Base-by-base conservation (phyloP, 1,140 invertebrate species). In the Orius insidiosus region DNA sequence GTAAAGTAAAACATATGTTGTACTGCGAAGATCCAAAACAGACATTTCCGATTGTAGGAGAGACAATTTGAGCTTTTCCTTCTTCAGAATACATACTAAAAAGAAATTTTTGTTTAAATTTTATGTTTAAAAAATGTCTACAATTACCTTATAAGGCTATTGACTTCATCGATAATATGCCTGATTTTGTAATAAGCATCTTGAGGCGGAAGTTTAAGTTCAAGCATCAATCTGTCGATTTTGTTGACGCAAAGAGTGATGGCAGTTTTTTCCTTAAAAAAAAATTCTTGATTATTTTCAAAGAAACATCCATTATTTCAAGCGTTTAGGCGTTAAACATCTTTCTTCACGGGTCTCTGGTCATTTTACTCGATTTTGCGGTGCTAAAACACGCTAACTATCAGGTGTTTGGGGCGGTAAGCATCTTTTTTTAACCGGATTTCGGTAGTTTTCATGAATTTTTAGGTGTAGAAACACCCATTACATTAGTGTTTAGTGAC, bases 171-270 rank as follows among this genome's bases (percentile, higher is more conserved):
- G 42, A 99, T 78, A 49, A 98, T 97, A 56, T 98, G 92, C 52
- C 90, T 75, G 5, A 99, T 61, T 67, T 99, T 99, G 61, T 94
- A 98, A 59, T 98, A 99, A 0, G 96, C 95, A 68, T 99, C 96
- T 53, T 86, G 80, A 0, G 96, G 96, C 0, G 96, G 96, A 41
- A 99, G 64, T 62, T 99, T 99, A 18, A 99, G 63, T 67, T 99
- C 96, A 40, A 98, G 63, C 30, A 99, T 86, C 0, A 99, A 68
- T 33, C 96, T 68, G 66, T 99, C 96, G 53, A 93, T 85, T 71
- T 99, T 99, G 63, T 98, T 99, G 52, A 99, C 94, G 63, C 95
- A 99, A 7, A 99, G 66, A 0, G 92, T 96, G 3, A 99, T 74
- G 0, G 92, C 84, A 40, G 98, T 67, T 55, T 82, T 76, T 63